Percentiles rank a stretch among this genome's conserved stretches.
phyloP scores from a whole-genome alignment of 2,113 vertebrate species.

The Laticauda laticaudata region DNA sequence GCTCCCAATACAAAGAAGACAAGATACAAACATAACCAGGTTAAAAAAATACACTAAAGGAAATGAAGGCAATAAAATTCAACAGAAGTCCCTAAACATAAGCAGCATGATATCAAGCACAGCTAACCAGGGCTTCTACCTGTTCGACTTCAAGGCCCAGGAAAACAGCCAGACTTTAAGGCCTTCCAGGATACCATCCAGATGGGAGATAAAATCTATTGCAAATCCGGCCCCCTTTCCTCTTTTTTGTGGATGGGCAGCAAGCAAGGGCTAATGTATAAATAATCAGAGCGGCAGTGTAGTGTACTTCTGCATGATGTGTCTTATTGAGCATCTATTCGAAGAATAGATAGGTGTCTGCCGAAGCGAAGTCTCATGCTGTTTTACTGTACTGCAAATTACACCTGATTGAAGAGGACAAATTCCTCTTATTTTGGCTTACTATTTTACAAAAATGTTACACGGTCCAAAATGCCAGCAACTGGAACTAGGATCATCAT shows the following conservation, averaged over 20 bases:
- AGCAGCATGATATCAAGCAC: neutral
- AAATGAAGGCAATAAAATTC: neutral
- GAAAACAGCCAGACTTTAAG: neutral
- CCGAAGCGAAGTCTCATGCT: constrained; percentile 6
- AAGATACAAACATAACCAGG: neutral
- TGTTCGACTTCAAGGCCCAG: neutral
- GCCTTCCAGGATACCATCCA: neutral
- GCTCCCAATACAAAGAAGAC: neutral
- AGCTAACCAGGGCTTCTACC: neutral
- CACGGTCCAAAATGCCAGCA: neutral
- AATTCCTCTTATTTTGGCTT: constrained; percentile 1
- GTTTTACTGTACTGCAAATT: constrained; percentile 15
- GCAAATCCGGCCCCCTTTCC: neutral
- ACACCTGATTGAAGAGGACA: constrained; percentile 22
- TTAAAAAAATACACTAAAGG: neutral
- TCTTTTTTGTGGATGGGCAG: constrained; percentile 1
- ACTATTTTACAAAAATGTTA: constrained; percentile 3
- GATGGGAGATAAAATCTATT: neutral
- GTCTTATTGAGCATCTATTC: neutral
- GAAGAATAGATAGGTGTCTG: constrained; percentile 20
- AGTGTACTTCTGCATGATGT: neutral
- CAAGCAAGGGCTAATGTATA: neutral
- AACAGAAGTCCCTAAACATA: neutral
- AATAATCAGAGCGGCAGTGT: neutral
- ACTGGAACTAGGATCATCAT: neutral